Percentiles rank a stretch among this genome's conserved stretches.
Evolutionary conservation across 2,797 vertebrate species (phyloP).

Genomic region (Enteromius paludinosus): DNA sequence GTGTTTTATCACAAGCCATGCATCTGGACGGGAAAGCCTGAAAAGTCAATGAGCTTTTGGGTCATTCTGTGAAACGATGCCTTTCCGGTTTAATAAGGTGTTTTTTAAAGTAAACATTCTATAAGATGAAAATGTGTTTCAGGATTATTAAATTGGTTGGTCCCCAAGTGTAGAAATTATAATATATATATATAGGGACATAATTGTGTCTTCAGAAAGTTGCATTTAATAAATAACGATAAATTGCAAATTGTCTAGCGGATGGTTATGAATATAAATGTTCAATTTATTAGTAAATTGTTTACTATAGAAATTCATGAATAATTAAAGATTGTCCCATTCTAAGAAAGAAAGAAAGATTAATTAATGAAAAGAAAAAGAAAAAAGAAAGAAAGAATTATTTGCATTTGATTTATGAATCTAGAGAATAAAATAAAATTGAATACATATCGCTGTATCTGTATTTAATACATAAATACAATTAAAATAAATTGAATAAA

Average conservation of each 20-base stretch:
- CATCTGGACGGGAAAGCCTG: neutral
- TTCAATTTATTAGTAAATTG: neutral
- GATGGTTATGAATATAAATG: neutral
- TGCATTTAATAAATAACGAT: neutral
- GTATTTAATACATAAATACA: neutral
- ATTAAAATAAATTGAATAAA: neutral
- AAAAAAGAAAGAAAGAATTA: too few species aligned
- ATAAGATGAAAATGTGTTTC: neutral
- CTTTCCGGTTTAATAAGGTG: neutral
- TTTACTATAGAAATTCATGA: neutral
- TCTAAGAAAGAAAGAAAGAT: too few species aligned
- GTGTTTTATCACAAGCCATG: slow-evolving; percentile 21
- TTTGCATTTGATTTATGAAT: neutral
- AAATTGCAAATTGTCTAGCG: neutral
- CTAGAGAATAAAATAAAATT: too few species aligned
- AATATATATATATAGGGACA: neutral
- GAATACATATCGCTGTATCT: neutral
- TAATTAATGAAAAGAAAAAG: too few species aligned
- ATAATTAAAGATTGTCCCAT: neutral
- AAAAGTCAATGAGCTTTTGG: neutral
- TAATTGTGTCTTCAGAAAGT: neutral
- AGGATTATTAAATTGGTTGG: neutral
- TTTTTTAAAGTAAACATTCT: neutral
- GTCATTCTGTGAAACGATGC: neutral
- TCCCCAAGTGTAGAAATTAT: neutral